Base-by-base conservation (phyloP, 2,797 vertebrate genomes). In the Scarus forsteni region DNA sequence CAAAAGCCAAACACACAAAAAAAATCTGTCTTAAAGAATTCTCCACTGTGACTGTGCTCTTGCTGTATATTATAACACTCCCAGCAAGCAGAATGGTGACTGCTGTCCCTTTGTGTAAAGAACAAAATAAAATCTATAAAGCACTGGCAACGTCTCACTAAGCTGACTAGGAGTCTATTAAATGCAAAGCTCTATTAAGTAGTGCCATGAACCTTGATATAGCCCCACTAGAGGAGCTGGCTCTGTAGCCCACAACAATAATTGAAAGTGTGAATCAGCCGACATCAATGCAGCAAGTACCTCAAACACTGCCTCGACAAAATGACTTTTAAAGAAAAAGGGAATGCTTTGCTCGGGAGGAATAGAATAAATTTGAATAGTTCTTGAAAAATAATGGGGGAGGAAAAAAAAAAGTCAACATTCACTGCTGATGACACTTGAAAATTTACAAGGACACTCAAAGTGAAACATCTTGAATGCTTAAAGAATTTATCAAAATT, bases 101-200 rank as follows among this genome's bases (percentile, higher is more conserved):
- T 54, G 64, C 77, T 50, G 34, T 65, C 60, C 65, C 50, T 55
- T 66, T 66, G 55, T 75, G 70, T 52, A 62, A 39, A 75, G 58
- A 70, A 70, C 49, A 66, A 66, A 67, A 79, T 15, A 51, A 69
- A 79, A 86, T 83, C 79, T 76, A 85, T 89, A 79, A 75, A 81
- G 66, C 52, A 55, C 64, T 85, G 80, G 84, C 84, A 90, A 71
- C 43, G 77, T 64, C 73, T 87, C 73, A 77, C 59, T 53, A 59
- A 70, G 81, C 55, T 57, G 58, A 67, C 56, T 44, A 15, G 45
- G 73, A 88, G 81, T 87, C 77, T 81, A 85, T 89, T 84, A 85
- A 83, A 82, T 79, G 78, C 70, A 84, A 88, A 84, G 88, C 76
- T 86, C 81, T 84, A 85, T 88, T 88, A 88, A 89, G 83, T 75